Percentiles rank a stretch among this genome's conserved stretches.
These are phyloP conservation scores for Anoplolepis gracilipes DNA, from an alignment of 1,140 invertebrate genomes.

Conservation along the genomic window DNA sequence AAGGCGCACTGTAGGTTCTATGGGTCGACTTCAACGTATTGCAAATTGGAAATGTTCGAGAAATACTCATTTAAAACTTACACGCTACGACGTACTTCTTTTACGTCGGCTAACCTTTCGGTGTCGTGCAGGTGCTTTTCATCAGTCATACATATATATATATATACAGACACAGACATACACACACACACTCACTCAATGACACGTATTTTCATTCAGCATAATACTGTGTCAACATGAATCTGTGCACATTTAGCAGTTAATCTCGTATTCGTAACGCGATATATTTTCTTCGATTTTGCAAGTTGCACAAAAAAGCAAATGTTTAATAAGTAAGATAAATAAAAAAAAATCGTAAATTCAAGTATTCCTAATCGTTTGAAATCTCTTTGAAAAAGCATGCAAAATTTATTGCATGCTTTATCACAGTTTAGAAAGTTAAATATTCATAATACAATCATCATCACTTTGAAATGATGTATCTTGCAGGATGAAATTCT, in stretches of 20 bases:
- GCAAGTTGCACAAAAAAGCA: not conserved
- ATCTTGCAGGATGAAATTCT: no score
- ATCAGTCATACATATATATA: not conserved
- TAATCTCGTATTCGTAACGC: not conserved
- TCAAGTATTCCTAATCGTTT: not conserved
- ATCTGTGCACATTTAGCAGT: not conserved
- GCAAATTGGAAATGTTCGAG: slow-evolving; percentile 26
- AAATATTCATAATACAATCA: no score
- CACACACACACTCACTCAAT: not conserved
- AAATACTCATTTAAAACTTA: not conserved
- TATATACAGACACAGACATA: no score
- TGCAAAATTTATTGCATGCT: no score
- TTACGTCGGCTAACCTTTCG: slow-evolving; percentile 26
- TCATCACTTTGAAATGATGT: no score
- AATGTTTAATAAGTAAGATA: not conserved
- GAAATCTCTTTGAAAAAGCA: not conserved
- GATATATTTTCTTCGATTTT: not conserved
- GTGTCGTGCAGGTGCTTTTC: slow-evolving; percentile 4
- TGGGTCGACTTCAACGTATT: not conserved
- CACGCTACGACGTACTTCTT: not conserved
- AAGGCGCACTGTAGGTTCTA: not conserved
- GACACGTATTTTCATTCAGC: not conserved
- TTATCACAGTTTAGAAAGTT: no score
- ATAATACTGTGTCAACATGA: not conserved
- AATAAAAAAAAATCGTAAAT: not conserved